phyloP scores from a whole-genome alignment of 1,140 invertebrate species.

The Hesperophylax magnus region DNA sequence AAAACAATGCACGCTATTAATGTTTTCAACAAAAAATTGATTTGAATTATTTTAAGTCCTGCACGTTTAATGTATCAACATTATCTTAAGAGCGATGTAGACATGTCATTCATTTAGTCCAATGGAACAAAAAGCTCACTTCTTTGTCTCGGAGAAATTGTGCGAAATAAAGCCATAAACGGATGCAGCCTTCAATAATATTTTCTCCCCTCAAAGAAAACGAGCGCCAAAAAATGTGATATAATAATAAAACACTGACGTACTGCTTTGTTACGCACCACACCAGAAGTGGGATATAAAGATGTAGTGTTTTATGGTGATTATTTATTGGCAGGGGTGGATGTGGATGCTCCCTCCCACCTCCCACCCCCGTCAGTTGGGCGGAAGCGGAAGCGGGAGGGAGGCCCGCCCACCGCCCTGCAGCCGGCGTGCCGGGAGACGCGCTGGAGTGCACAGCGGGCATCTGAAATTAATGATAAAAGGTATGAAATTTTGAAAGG shows the following conservation, averaged over 20 bases:
- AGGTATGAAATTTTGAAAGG: slow-evolving; percentile 20
- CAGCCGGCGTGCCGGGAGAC: not conserved
- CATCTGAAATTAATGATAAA: slow-evolving; percentile 28
- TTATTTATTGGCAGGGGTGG: slow-evolving; percentile 55
- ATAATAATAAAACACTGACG: slow-evolving; percentile 50
- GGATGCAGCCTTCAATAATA: slow-evolving; percentile 33
- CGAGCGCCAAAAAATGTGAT: slow-evolving; percentile 46
- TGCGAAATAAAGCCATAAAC: slow-evolving; percentile 26
- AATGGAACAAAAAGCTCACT: not conserved
- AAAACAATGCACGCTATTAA: too few relatives aligned
- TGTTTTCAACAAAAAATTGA: too few relatives aligned
- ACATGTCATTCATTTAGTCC: not conserved
- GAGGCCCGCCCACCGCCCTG: not conserved
- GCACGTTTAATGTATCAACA: too few relatives aligned
- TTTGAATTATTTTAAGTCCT: too few relatives aligned
- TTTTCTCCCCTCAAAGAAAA: slow-evolving; percentile 28
- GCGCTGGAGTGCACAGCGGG: slow-evolving; percentile 19
- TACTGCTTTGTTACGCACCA: slow-evolving; percentile 47
- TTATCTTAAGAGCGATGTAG: too few relatives aligned
- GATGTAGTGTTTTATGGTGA: slow-evolving; percentile 57
- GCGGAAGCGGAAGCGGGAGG: slow-evolving; percentile 38
- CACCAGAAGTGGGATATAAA: slow-evolving; percentile 46
- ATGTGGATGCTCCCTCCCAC: not conserved
- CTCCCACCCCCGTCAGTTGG: not conserved
- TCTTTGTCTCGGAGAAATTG: slow-evolving; percentile 4